Conservation (phyloP, 2,888 invertebrate genomes). For the Apamea epomidion region DNA sequence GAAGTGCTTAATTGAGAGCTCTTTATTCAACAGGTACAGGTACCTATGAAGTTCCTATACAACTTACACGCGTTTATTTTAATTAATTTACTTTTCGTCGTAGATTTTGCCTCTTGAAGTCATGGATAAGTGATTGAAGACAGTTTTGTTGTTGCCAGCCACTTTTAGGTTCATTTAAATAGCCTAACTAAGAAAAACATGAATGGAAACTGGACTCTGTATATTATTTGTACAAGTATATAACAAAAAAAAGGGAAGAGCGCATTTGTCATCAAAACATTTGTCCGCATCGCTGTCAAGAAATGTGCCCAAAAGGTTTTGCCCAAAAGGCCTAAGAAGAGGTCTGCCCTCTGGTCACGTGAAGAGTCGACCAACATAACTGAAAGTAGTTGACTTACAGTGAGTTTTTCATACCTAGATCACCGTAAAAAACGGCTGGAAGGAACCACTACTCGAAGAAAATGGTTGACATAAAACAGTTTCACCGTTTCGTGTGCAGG, state of each 20-base stretch:
- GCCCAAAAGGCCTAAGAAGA: neutral
- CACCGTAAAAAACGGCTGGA: neutral
- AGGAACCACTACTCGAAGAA: neutral
- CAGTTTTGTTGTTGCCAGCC: neutral
- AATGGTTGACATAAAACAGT: neutral
- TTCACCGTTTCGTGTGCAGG: too few species aligned
- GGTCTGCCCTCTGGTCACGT: neutral
- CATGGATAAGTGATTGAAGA: neutral
- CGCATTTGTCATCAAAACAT: neutral
- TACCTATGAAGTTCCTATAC: neutral
- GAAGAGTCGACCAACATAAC: neutral
- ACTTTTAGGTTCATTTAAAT: neutral
- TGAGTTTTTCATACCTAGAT: neutral
- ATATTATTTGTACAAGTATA: neutral
- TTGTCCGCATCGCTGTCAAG: neutral
- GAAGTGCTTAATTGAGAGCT: constrained; percentile 17
- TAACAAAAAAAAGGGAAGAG: too few species aligned
- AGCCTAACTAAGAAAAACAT: neutral
- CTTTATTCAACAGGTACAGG: constrained; percentile 24
- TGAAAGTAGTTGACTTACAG: neutral
- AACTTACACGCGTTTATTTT: constrained; percentile 12
- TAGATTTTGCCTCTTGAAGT: constrained; percentile 13
- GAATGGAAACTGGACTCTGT: neutral
- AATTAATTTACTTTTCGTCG: constrained; percentile 25
- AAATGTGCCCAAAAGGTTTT: too few species aligned